Evolutionary conservation across 2,888 invertebrate species (phyloP).

Genomic region (Parnassius glacialis): DNA sequence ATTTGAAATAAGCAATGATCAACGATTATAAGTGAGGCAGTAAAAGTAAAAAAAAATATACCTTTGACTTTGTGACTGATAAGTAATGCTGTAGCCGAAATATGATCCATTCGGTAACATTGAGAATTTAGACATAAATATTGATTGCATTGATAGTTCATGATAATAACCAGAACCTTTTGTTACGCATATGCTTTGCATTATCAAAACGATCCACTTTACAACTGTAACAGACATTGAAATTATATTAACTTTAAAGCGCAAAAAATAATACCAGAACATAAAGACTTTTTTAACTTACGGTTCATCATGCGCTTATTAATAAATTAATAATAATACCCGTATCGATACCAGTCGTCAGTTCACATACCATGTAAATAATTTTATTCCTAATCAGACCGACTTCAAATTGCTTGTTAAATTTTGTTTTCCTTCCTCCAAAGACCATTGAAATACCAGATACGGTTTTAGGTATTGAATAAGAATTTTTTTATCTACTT

Average conservation of each 20-base stretch:
- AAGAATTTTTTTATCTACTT: not conserved
- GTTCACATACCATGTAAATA: not conserved
- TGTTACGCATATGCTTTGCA: conserved; percentile 1
- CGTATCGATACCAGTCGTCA: not conserved
- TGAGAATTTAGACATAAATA: not conserved
- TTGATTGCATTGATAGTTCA: conserved; percentile 27
- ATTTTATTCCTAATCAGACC: not conserved
- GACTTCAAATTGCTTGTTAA: not conserved
- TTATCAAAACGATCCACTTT: conserved; percentile 1
- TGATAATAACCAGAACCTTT: conserved; percentile 35
- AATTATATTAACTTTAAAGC: not conserved
- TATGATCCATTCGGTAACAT: conserved; percentile 33
- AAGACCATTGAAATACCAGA: not conserved
- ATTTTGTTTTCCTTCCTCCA: conserved; percentile 14
- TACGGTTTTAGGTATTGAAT: not conserved
- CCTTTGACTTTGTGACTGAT: conserved; percentile 34
- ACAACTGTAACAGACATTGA: conserved; percentile 12
- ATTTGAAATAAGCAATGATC: too few species aligned
- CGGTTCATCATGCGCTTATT: not conserved
- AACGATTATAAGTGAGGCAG: too few species aligned
- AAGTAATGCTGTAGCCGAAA: conserved; percentile 55
- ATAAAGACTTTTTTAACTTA: not conserved
- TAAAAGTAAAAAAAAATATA: conserved; percentile 24
- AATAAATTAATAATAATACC: not conserved
- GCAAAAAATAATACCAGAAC: not conserved